These are phyloP conservation scores for Aphyosemion australe DNA, from an alignment of 2,113 vertebrate species.

Conservation along the genomic window DNA sequence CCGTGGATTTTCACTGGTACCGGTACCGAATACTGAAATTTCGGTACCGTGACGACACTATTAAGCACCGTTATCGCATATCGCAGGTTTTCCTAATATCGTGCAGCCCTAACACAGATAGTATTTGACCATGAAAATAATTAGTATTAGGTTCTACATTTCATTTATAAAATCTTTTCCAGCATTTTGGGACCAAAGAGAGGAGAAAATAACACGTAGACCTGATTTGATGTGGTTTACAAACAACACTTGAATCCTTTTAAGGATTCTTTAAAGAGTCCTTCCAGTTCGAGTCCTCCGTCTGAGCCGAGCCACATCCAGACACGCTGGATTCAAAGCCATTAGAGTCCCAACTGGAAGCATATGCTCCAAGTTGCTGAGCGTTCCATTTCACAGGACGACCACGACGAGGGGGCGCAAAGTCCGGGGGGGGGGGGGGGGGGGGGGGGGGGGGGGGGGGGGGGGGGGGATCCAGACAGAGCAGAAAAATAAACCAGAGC, in stretches of 20 bases:
- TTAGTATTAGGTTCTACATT: slow-evolving; percentile 8
- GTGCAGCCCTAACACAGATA: too few relatives aligned
- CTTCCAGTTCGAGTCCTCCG: neutral
- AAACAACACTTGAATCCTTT: slow-evolving; percentile 5
- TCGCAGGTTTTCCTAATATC: too few relatives aligned
- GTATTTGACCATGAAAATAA: slow-evolving; percentile 6
- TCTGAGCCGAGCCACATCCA: slow-evolving; percentile 32
- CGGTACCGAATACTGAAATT: too few relatives aligned
- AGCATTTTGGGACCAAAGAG: neutral
- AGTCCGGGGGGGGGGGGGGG: neutral
- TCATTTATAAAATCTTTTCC: neutral
- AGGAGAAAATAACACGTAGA: slow-evolving; percentile 2
- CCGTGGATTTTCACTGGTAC: too few relatives aligned
- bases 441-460: too few relatives aligned
- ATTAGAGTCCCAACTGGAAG: slow-evolving; percentile 70
- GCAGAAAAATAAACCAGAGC: slow-evolving; percentile 63
- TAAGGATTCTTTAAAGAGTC: neutral
- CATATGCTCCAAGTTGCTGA: slow-evolving; percentile 72
- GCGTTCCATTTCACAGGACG: slow-evolving; percentile 65
- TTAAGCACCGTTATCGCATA: too few relatives aligned
- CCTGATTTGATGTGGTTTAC: neutral
- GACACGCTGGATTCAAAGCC: slow-evolving; percentile 54
- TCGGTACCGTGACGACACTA: too few relatives aligned
- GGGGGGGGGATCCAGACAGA: too few relatives aligned
- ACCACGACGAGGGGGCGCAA: slow-evolving; percentile 22